A percentile compares a stretch with the other conserved stretches of the same genome.
These are phyloP conservation scores for Semotilus atromaculatus DNA, from an alignment of 2,797 vertebrate genomes.

Conservation along the genomic window DNA sequence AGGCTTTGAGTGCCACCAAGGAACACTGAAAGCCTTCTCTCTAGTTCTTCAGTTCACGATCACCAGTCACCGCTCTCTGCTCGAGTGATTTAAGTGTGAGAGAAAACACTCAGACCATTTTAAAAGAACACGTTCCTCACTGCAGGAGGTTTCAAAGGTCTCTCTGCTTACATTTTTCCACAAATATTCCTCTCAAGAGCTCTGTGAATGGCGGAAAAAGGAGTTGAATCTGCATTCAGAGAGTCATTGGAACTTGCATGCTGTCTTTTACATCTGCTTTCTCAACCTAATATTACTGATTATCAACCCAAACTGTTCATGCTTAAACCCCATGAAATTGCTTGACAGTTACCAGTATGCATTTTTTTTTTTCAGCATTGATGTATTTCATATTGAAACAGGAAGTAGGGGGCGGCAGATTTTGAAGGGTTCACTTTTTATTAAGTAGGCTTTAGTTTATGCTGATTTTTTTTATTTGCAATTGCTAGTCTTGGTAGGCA, in stretches of 20 bases:
- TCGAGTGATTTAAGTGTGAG: background rate
- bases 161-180: slow-evolving; percentile 37
- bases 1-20: background rate
- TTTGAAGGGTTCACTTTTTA: background rate
- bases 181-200: background rate
- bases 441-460: background rate
- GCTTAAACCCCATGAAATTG: background rate
- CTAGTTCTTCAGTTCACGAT: background rate
- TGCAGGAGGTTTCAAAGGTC: background rate
- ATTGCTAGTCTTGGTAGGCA: background rate
- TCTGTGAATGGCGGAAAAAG: background rate
- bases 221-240: background rate
- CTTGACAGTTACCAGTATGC: background rate
- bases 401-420: background rate
- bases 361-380: background rate
- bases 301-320: background rate
- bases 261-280: background rate
- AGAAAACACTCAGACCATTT: background rate
- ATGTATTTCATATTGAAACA: background rate
- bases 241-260: background rate
- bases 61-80: background rate
- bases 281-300: background rate
- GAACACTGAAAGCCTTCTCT: background rate
- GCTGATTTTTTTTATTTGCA: background rate
- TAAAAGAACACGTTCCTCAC: background rate